Base-by-base conservation (phyloP, 1,140 invertebrate species). In the Orussus abietinus region DNA sequence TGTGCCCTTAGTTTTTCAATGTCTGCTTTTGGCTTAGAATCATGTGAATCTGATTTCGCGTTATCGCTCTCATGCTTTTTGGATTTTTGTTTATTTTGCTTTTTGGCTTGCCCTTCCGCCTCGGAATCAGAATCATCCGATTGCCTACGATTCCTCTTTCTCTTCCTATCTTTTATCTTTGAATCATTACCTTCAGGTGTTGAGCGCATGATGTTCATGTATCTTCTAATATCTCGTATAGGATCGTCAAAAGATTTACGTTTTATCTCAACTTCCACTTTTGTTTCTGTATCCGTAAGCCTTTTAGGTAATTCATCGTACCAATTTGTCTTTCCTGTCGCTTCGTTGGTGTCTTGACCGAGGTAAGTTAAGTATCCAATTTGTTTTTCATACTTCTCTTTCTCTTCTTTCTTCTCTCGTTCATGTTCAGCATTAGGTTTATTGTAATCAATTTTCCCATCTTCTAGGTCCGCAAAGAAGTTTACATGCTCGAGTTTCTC, bases 371-470 rank as follows among this genome's bases (percentile, higher is more conserved):
- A 75, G 60, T 94, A 88, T 1, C 96, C 96, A 59, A 98, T 95
- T 74, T 93, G 90, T 61, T 97, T 97, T 66, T 98, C 96, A 80
- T 95, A 97, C 56, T 95, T 91, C 67, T 98, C 93, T 68, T 88
- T 83, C 66, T 96, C 92, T 45, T 88, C 83, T 66, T 92, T 95
- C 42, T 88, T 83, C 62, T 98, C 95, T 51, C 81, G 81, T 60
- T 96, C 91, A 71, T 94, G 85, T 47, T 97, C 93, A 55, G 79
- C 80, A 72, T 98, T 98, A 3, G 77, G 66, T 63, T 75, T 77
- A 53, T 77, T 77, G 42, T 74, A 55, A 64, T 78, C 77, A 60
- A 77, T 64, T 41, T 74, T 75, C 2, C 83, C 87, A 48, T 83
- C 75, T 72, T 95, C 92, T 33, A 93, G 65, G 36, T 95, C 88